Evolutionary conservation across 2,888 invertebrate genomes (phyloP).

Genomic region (Panzeria rudis): DNA sequence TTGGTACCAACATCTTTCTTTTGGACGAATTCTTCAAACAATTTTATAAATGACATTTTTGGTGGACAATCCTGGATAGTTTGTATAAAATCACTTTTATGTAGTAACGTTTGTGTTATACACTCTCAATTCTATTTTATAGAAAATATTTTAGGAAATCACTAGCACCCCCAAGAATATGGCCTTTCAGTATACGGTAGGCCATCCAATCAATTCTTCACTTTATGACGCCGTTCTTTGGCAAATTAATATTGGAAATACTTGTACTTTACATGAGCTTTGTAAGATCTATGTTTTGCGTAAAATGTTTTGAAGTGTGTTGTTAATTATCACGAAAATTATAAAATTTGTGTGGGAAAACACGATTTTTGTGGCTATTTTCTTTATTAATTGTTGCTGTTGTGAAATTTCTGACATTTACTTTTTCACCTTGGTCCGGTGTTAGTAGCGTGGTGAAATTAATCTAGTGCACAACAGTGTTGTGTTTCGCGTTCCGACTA

Average conservation of each 20-base stretch:
- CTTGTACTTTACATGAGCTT: background rate
- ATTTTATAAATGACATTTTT: constrained; percentile 75
- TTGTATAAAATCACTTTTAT: background rate
- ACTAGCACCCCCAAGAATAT: constrained; percentile 16
- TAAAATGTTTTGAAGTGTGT: background rate
- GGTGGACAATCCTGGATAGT: background rate
- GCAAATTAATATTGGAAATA: background rate
- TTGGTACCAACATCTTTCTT: constrained; percentile 73
- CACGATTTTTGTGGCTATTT: constrained; percentile 40
- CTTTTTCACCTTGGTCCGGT: constrained; percentile 46
- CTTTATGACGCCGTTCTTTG: constrained; percentile 36
- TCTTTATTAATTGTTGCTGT: constrained; percentile 59
- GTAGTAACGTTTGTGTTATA: background rate
- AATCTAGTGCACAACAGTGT: background rate
- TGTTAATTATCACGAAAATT: background rate
- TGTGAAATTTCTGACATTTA: constrained; percentile 67
- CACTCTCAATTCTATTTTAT: background rate
- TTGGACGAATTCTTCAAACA: constrained; percentile 77
- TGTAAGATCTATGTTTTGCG: background rate
- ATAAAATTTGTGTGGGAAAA: constrained; percentile 46
- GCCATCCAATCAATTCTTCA: constrained; percentile 16
- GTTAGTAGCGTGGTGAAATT: constrained; percentile 40
- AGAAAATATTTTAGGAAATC: no score
- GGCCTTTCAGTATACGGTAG: background rate
- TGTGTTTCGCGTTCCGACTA: background rate